Conservation (phyloP, 2,888 invertebrate genomes). For the Congeria kusceri region DNA sequence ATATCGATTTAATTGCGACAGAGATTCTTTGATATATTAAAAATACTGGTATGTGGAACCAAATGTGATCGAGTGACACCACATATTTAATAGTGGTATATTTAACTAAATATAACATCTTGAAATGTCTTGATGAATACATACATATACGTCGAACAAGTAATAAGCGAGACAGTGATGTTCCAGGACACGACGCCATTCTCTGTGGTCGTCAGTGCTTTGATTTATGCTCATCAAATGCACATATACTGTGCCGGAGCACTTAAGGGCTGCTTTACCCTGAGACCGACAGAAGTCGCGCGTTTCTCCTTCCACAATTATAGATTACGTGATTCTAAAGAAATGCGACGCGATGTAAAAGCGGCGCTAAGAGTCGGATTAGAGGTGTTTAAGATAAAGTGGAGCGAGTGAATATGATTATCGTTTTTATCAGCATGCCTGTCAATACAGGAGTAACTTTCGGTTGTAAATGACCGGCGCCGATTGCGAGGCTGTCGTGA, state of each 20-base stretch:
- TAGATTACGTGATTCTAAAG: conserved; percentile 48
- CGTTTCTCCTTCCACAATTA: conserved; percentile 43
- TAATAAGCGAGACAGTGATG: background rate
- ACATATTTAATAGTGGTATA: too few species aligned
- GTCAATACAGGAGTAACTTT: conserved; percentile 42
- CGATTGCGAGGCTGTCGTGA: background rate
- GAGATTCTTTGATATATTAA: too few species aligned
- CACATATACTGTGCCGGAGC: conserved; percentile 23
- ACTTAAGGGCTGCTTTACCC: conserved; percentile 45
- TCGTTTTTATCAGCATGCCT: conserved; percentile 47
- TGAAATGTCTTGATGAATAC: too few species aligned
- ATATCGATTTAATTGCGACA: too few species aligned
- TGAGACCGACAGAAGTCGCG: conserved; percentile 43
- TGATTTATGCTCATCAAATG: conserved; percentile 38
- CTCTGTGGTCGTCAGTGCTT: background rate
- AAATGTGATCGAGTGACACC: too few species aligned
- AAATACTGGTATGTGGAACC: too few species aligned
- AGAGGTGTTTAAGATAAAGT: conserved; percentile 48
- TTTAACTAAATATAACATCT: too few species aligned
- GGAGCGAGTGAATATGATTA: conserved; percentile 41
- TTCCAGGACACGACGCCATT: background rate
- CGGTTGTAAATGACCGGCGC: conserved; percentile 32
- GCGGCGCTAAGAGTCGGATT: conserved; percentile 45
- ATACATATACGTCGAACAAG: too few species aligned
- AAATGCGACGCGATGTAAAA: conserved; percentile 35